phyloP scores from a whole-genome alignment of 1,140 invertebrate species.

The Pantala flavescens region DNA sequence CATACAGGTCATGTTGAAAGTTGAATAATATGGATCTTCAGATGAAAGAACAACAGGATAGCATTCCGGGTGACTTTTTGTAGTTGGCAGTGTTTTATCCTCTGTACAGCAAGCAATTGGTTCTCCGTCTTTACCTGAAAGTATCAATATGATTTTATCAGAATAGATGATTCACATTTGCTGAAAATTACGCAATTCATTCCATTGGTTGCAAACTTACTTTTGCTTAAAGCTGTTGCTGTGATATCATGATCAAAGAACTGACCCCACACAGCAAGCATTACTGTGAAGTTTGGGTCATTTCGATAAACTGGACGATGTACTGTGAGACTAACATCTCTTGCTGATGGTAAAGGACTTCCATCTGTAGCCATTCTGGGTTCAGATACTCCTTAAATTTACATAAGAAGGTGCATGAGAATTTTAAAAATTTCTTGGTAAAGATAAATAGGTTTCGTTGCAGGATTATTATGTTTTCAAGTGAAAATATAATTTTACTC shows the following conservation, averaged over 20 bases:
- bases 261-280: slow-evolving; percentile 85
- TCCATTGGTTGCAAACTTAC: slow-evolving; percentile 28
- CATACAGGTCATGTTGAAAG: slow-evolving; percentile 60
- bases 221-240: slow-evolving; percentile 63
- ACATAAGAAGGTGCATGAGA: too few relatives aligned
- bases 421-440: slow-evolving; percentile 11
- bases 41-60: slow-evolving; percentile 57
- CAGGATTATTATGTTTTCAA: slow-evolving; percentile 16
- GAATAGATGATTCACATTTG: neutral
- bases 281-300: slow-evolving; percentile 64
- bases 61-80: slow-evolving; percentile 61
- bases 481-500: too few relatives aligned
- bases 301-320: slow-evolving; percentile 57
- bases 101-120: slow-evolving; percentile 52
- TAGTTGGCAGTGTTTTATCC: slow-evolving; percentile 24
- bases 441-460: slow-evolving; percentile 11
- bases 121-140: slow-evolving; percentile 45
- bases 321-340: slow-evolving; percentile 58
- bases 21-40: slow-evolving; percentile 56
- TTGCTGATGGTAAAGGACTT: slow-evolving; percentile 51
- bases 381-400: slow-evolving; percentile 46
- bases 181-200: neutral
- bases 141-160: slow-evolving; percentile 24
- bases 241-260: slow-evolving; percentile 94
- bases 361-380: slow-evolving; percentile 49